These are phyloP conservation scores for Hetaerina americana DNA, from an alignment of 1,140 invertebrate genomes.

Conservation along the genomic window DNA sequence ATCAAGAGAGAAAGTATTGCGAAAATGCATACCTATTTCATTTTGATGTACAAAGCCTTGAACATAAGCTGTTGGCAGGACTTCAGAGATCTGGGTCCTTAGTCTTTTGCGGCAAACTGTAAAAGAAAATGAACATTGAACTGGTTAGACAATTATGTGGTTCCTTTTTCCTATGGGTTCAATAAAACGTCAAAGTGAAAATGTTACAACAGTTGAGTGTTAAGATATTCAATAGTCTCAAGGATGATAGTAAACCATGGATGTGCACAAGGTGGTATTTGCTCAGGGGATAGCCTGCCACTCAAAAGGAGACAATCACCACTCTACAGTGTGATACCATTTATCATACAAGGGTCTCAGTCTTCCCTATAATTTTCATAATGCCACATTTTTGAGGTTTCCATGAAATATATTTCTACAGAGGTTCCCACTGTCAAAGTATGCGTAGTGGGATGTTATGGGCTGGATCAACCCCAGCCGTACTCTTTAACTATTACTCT, in stretches of 20 bases:
- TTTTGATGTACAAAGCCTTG: background rate
- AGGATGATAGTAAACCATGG: background rate
- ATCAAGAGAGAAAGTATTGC: too few relatives aligned
- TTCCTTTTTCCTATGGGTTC: too few relatives aligned
- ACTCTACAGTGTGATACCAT: too few relatives aligned
- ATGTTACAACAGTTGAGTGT: background rate
- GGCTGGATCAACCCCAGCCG: too few relatives aligned
- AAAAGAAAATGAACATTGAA: background rate
- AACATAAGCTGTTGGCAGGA: background rate
- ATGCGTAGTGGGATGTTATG: too few relatives aligned
- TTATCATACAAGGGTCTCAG: too few relatives aligned
- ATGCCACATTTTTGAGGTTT: too few relatives aligned
- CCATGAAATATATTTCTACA: too few relatives aligned
- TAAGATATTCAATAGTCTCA: background rate
- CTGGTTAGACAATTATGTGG: too few relatives aligned
- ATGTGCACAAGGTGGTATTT: background rate
- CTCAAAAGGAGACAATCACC: constrained; percentile 17
- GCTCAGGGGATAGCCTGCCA: background rate
- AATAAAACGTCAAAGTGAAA: background rate
- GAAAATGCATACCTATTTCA: background rate
- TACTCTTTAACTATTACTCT: too few relatives aligned
- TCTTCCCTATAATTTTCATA: too few relatives aligned
- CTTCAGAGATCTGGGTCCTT: background rate
- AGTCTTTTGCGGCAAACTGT: background rate
- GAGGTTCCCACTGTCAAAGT: too few relatives aligned